Percentiles rank a stretch among this genome's conserved stretches.
These are phyloP conservation scores for Myiothlypis coronata DNA, from an alignment of 2,797 vertebrate genomes.

Conservation along the genomic window DNA sequence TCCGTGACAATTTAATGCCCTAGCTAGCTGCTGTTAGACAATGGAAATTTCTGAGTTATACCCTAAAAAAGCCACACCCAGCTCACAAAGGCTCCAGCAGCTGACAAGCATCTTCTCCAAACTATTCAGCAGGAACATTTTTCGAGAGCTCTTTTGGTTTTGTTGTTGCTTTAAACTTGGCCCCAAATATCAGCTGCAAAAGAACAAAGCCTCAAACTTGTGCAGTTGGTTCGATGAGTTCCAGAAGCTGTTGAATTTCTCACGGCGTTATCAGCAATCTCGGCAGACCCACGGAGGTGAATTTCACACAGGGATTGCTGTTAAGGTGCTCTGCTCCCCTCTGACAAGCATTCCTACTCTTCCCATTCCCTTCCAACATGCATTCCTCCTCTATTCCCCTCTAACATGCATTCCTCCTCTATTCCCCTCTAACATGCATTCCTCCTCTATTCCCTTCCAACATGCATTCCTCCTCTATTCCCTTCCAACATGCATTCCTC, in stretches of 20 bases:
- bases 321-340: neutral
- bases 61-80: conserved; percentile 28
- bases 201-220: neutral
- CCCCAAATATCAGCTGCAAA: neutral
- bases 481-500: neutral
- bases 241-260: conserved; percentile 44
- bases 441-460: neutral
- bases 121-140: neutral
- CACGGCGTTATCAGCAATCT: neutral
- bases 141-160: neutral
- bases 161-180: conserved; percentile 24
- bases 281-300: neutral
- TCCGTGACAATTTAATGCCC: conserved; percentile 16
- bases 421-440: neutral
- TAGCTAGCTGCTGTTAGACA: conserved; percentile 34
- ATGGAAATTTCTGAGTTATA: conserved; percentile 42
- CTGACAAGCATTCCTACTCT: conserved; percentile 15
- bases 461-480: neutral
- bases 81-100: conserved; percentile 12
- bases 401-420: neutral
- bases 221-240: neutral
- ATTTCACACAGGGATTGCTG: neutral
- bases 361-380: neutral
- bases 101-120: conserved; percentile 44
- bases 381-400: neutral